Base-by-base conservation (phyloP, 2,113 vertebrate species). In the Muntiacus muntjak region DNA sequence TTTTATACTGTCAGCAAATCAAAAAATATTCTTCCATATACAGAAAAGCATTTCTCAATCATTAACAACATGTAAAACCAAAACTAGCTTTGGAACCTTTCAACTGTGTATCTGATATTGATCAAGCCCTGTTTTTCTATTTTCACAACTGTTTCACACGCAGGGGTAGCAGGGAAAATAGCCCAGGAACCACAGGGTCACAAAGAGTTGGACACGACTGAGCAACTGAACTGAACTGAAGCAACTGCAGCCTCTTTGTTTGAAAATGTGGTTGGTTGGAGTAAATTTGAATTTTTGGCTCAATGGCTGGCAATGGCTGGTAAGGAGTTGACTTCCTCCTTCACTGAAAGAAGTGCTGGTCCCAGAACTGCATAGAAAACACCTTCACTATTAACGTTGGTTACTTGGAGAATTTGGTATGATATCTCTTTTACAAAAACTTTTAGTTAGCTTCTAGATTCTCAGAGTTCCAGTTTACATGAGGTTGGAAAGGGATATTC, bases 311-410 rank as follows among this genome's bases (percentile, higher is more conserved):
- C 25, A 40, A 87, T 55, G 13, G 6, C 15, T 71, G 9, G 16
- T 85, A 50, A 50, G 45, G 64, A 82, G 43, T 23, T 25, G 25
- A 52, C 13, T 82, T 11, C 10, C 6, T 33, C 33, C 23, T 88
- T 0, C 6, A 47, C 16, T 2, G 6, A 62, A 43, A 55, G 26
- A 26, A 33, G 33, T 52, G 17, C 21, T 47, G 11, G 28, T 28
- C 12, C 52, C 26, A 79, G 28, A 16, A 25, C 25, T 33, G 9
- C 26, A 19, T 28, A 67, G 67, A 95, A 60, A 82, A 45, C 8
- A 8, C 7, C 11, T 84, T 19, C 21, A 5, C 2, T 4, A 7
- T 43, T 43, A 64, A 36, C 0, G 2, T 19, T 26, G 3, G 16
- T 36, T 91, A 30, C 47, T 71, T 13, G 2, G 81, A 78, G 25